Percentiles rank a stretch among this genome's conserved stretches.
phyloP scores from a whole-genome alignment of 2,797 vertebrate species.

The Scarus forsteni region DNA sequence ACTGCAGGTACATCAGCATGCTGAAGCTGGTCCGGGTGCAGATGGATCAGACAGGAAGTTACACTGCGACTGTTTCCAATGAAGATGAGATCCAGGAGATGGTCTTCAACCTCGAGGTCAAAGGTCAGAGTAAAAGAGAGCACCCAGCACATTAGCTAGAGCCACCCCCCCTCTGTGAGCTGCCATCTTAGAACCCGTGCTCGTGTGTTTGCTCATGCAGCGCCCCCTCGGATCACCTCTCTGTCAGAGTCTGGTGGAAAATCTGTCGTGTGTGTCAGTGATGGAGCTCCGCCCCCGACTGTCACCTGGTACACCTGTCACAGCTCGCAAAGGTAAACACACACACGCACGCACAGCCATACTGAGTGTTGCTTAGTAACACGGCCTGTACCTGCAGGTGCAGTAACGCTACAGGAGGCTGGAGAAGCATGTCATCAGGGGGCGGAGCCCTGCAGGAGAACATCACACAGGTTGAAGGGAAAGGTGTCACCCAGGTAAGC shows the following conservation, averaged over 20 bases:
- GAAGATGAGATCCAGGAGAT: slow-evolving; percentile 82
- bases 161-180: no score
- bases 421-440: slow-evolving; percentile 74
- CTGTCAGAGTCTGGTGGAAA: slow-evolving; percentile 85
- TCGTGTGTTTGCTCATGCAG: slow-evolving; percentile 64
- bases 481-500: slow-evolving; percentile 79
- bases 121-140: slow-evolving; percentile 58
- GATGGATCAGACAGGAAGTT: slow-evolving; percentile 88
- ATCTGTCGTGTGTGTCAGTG: slow-evolving; percentile 84
- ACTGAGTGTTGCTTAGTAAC: slow-evolving; percentile 2
- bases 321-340: slow-evolving; percentile 84
- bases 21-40: slow-evolving; percentile 88
- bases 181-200: background rate
- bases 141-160: background rate
- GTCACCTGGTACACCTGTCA: slow-evolving; percentile 90
- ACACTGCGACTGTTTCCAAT: slow-evolving; percentile 83
- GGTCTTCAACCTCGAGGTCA: slow-evolving; percentile 88
- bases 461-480: slow-evolving; percentile 58
- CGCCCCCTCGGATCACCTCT: slow-evolving; percentile 85
- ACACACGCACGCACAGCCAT: slow-evolving; percentile 10
- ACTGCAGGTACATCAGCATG: slow-evolving; percentile 86
- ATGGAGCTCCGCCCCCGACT: slow-evolving; percentile 88
- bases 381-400: slow-evolving; percentile 58
- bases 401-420: slow-evolving; percentile 59
- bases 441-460: slow-evolving; percentile 79